Conservation (phyloP, 2,113 vertebrate species). For the Engraulis encrasicolus region DNA sequence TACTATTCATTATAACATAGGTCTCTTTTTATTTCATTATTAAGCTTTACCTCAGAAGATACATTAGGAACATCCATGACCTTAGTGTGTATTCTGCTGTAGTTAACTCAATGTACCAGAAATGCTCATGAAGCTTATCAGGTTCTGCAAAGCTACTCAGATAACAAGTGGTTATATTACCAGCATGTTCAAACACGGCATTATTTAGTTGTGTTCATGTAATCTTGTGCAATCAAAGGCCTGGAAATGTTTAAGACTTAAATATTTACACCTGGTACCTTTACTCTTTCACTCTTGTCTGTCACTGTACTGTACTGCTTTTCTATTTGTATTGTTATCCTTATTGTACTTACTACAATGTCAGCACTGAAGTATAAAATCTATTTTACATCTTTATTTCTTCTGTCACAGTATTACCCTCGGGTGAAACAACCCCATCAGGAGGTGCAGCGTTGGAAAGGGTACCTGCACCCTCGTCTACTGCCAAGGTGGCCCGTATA, state of each 20-base stretch:
- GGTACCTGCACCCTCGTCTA: slow-evolving; percentile 4
- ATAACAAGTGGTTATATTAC: not conserved
- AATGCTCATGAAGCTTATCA: not conserved
- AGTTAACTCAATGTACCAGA: not conserved
- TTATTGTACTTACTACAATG: too few relatives aligned
- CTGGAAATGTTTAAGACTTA: too few relatives aligned
- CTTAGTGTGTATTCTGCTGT: not conserved
- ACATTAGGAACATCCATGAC: too few relatives aligned
- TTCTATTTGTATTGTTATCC: too few relatives aligned
- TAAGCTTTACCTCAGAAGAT: not conserved
- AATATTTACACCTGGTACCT: too few relatives aligned
- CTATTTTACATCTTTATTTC: not conserved
- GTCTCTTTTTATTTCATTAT: not conserved
- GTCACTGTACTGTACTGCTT: too few relatives aligned
- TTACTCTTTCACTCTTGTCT: too few relatives aligned
- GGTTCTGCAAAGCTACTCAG: not conserved
- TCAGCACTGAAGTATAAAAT: not conserved
- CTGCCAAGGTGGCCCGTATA: slow-evolving; percentile 8
- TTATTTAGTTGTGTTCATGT: not conserved
- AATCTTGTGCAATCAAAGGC: too few relatives aligned
- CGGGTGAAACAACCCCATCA: not conserved
- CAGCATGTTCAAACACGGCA: not conserved
- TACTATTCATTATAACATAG: not conserved
- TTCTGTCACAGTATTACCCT: slow-evolving; percentile 40
- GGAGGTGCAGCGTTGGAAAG: not conserved